These are phyloP conservation scores for Martes martes DNA, from an alignment of 2,113 vertebrate genomes.

Conservation along the genomic window DNA sequence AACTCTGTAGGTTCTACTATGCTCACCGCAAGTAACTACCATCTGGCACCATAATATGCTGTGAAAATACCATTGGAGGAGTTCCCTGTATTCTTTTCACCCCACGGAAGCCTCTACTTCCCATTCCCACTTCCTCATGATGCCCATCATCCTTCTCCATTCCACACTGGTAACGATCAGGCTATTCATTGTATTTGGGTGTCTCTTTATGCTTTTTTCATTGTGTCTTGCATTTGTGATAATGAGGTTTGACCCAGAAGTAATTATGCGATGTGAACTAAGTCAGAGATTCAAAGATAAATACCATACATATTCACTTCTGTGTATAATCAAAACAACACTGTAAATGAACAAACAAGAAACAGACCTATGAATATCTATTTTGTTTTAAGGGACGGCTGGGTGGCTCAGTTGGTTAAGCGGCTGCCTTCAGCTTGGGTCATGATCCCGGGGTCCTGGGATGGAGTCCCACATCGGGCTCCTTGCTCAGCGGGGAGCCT, in stretches of 20 bases:
- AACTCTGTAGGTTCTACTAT: not conserved
- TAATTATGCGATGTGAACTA: not conserved
- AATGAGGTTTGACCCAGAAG: not conserved
- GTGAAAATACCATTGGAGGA: not conserved
- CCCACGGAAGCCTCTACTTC: not conserved
- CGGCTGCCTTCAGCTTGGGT: too few relatives aligned
- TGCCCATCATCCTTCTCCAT: not conserved
- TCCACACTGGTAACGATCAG: not conserved
- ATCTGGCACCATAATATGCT: not conserved
- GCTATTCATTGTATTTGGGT: not conserved
- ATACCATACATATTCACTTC: not conserved
- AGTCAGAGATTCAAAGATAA: not conserved
- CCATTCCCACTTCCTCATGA: not conserved
- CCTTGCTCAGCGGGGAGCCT: too few relatives aligned
- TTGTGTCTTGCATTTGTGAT: not conserved
- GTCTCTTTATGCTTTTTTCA: not conserved
- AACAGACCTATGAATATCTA: too few relatives aligned
- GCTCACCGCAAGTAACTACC: not conserved
- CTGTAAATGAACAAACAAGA: too few relatives aligned
- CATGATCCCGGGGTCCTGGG: too few relatives aligned
- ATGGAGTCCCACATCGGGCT: too few relatives aligned
- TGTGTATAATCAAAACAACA: not conserved
- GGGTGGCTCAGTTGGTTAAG: too few relatives aligned
- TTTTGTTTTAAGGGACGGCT: too few relatives aligned
- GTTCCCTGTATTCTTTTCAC: not conserved